A percentile compares a stretch with the other conserved stretches of the same genome.
Conservation (phyloP, 2,797 vertebrate species). For the Leptatherina wallacei region DNA sequence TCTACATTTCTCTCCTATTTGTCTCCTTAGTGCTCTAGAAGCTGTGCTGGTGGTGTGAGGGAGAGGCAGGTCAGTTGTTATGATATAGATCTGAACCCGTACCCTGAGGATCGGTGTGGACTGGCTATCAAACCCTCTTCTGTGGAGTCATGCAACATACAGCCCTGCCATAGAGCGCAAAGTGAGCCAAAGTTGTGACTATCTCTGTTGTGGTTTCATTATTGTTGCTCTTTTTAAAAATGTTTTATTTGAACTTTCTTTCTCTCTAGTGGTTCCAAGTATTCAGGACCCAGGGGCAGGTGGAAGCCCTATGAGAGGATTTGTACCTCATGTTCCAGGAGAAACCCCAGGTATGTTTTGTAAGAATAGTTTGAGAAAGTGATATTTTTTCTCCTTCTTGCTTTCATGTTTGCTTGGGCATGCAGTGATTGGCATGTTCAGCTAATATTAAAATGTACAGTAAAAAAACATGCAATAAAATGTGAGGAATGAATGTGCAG, state of each 20-base stretch:
- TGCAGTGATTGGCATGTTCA: background rate
- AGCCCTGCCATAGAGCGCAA: constrained; percentile 85
- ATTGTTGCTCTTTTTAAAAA: background rate
- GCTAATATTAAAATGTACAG: background rate
- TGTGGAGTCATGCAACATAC: constrained; percentile 87
- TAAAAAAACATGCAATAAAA: background rate
- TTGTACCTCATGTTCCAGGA: constrained; percentile 73
- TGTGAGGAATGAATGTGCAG: background rate
- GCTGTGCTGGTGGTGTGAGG: constrained; percentile 86
- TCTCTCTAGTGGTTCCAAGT: constrained; percentile 85
- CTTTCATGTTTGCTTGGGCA: background rate
- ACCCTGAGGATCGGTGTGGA: constrained; percentile 82
- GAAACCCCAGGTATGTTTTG: constrained; percentile 53
- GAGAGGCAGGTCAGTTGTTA: constrained; percentile 89
- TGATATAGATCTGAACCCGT: constrained; percentile 78
- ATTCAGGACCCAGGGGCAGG: constrained; percentile 81
- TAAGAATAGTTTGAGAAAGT: background rate
- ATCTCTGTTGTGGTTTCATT: background rate
- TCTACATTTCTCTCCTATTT: background rate
- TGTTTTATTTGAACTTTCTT: background rate
- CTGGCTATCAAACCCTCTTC: constrained; percentile 77
- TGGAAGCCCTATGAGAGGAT: constrained; percentile 71
- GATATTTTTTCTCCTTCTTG: background rate
- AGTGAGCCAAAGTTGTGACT: constrained; percentile 75
- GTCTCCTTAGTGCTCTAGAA: constrained; percentile 88